Percentiles rank a stretch among this genome's conserved stretches.
Conservation (phyloP, 2,113 vertebrate species). For the Dasyurus viverrinus region DNA sequence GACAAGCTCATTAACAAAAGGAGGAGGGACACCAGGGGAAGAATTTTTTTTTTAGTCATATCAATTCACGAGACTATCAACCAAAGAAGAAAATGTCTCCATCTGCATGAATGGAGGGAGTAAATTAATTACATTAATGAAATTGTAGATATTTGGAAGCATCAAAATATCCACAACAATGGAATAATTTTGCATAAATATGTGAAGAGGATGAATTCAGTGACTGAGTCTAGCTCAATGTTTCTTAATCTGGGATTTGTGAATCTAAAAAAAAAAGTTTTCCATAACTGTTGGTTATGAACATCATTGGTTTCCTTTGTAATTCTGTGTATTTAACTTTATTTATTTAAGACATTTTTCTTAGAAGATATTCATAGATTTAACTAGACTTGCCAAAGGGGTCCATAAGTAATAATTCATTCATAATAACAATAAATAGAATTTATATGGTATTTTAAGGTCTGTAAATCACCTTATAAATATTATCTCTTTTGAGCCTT, state of each 20-base stretch:
- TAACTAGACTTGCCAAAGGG: neutral
- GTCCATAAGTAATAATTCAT: neutral
- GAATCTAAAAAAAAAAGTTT: neutral
- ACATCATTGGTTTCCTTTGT: neutral
- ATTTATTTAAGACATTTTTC: neutral
- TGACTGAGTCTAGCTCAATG: neutral
- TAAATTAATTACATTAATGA: neutral
- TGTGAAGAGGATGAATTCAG: neutral
- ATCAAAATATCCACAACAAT: neutral
- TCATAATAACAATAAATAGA: neutral
- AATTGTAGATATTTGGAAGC: neutral
- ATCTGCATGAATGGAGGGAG: neutral
- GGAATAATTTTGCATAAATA: neutral
- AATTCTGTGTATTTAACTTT: neutral
- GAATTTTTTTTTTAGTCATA: neutral
- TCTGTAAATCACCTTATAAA: neutral
- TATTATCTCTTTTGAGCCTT: neutral
- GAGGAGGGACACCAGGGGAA: neutral
- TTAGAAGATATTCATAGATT: neutral
- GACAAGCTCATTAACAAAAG: neutral
- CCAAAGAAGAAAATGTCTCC: neutral
- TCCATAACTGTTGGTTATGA: neutral
- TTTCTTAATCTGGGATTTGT: neutral
- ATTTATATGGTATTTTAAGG: neutral
- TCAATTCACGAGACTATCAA: neutral